Percentiles rank a stretch among this genome's conserved stretches.
phyloP scores from a whole-genome alignment of 2,113 vertebrate species.

The Stigmatopora nigra region DNA sequence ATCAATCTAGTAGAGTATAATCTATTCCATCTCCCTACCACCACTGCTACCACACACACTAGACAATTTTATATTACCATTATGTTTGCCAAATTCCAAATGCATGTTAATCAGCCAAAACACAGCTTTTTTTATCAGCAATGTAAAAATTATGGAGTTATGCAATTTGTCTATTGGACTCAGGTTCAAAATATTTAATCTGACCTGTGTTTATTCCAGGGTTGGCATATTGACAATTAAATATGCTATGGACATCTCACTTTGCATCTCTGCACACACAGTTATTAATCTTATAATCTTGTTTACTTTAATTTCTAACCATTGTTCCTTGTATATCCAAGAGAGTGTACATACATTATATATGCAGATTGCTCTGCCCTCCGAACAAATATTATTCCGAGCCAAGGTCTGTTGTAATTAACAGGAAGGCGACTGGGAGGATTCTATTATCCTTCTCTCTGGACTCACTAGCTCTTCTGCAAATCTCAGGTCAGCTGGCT shows the following conservation, averaged over 20 bases:
- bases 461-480: slow-evolving; percentile 42
- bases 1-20: background rate
- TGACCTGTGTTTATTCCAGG: slow-evolving; percentile 1
- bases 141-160: slow-evolving; percentile 24
- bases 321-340: slow-evolving; percentile 30
- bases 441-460: slow-evolving; percentile 63
- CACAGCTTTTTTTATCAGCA: slow-evolving; percentile 14
- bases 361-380: slow-evolving; percentile 39
- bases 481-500: slow-evolving; percentile 56
- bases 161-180: slow-evolving; percentile 9
- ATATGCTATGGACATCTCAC: slow-evolving; percentile 1
- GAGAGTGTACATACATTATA: slow-evolving; percentile 35
- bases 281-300: slow-evolving; percentile 24
- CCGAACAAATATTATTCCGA: slow-evolving; percentile 65
- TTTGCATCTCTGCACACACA: slow-evolving; percentile 7
- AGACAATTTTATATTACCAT: slow-evolving; percentile 13
- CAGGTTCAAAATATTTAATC: background rate
- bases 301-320: slow-evolving; percentile 22
- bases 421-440: slow-evolving; percentile 53
- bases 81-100: slow-evolving; percentile 22
- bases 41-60: background rate
- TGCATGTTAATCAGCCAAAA: slow-evolving; percentile 26
- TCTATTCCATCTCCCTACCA: background rate
- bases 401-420: slow-evolving; percentile 64
- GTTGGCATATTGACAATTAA: slow-evolving; percentile 18